Evolutionary conservation across 2,888 invertebrate genomes (phyloP), one percentile per base, ranked within the genome.

Genomic region (Macrostomum cliftonense): DNA sequence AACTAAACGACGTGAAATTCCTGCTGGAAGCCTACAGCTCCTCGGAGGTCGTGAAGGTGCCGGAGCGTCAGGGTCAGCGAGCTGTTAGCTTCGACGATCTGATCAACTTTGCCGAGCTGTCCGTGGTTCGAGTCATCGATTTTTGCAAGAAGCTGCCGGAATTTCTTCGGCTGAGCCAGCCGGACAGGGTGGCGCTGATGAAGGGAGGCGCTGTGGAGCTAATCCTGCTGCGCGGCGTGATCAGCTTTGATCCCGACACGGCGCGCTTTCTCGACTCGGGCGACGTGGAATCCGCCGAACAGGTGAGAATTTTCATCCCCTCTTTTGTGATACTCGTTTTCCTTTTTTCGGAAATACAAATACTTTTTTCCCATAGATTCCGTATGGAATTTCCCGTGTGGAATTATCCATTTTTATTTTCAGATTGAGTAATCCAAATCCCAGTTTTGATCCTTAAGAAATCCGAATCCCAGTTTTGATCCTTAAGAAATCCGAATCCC

Each of bases 161-260:
- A 0, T 95, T 95, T 71, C 84, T 84, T 70, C 84, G 83, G 62
- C 82, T 95, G 78, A 87, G 88, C 62, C 86, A 89, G 63, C 84
- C 85, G 59, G 93, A 95, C 69, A 91, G 93, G 73, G 79, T 86
- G 51, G 79, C 80, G 20, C 72, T 88, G 37, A 70, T 89, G n/a
- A 89, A 88, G 68, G 91, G 91, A 1, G 88, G 91, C 1, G 88
- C 88, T 63, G 88, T 87, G 44, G 93, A 95, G 72, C 83, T 95
- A 79, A 82, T 95, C 80, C 83, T 95, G 54, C 77, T 95, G 46
- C 76, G 89, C 21, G 87, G 89, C 57, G 86, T 86, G 0, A 82
- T 88, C 76, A 83, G 82, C 45, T 95, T 87, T 64, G 89, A 95
- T 66, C 80, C 81, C 7, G 84, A 83, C 59, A 79, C 81, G 60